Evolutionary conservation across 2,888 invertebrate genomes (phyloP).

Genomic region (Limnephilus auricula): DNA sequence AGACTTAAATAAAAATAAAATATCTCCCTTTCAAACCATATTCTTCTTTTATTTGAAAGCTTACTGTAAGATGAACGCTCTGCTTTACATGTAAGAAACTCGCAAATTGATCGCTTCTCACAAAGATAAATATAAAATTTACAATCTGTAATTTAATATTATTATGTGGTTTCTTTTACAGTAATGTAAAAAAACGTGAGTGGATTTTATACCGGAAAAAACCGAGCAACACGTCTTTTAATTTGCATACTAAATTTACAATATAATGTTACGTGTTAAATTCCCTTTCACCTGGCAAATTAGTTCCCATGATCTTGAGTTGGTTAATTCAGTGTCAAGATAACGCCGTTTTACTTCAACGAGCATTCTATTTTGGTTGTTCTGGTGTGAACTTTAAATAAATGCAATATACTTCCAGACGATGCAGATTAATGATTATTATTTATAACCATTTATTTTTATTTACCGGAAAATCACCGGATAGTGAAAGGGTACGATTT

Average conservation of each 20-base stretch:
- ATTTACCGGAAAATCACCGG: no score
- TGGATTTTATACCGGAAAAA: neutral
- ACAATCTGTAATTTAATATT: neutral
- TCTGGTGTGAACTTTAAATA: neutral
- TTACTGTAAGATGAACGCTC: no score
- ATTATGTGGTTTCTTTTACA: neutral
- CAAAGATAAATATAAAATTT: no score
- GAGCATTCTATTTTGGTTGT: neutral
- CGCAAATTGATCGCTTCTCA: no score
- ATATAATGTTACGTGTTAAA: neutral
- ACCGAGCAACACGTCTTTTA: neutral
- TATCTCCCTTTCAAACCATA: no score
- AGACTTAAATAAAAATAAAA: no score
- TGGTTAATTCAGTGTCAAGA: neutral
- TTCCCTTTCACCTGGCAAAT: neutral
- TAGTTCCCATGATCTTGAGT: neutral
- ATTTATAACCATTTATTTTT: no score
- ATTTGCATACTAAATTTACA: neutral
- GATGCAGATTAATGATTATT: no score
- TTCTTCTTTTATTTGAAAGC: no score
- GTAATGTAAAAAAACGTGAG: neutral
- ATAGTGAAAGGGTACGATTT: no score
- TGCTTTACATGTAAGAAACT: no score
- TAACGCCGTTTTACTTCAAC: neutral
- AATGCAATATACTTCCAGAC: no score